These are phyloP conservation scores for Salarias fasciatus DNA, from an alignment of 2,797 vertebrate species.

Conservation along the genomic window DNA sequence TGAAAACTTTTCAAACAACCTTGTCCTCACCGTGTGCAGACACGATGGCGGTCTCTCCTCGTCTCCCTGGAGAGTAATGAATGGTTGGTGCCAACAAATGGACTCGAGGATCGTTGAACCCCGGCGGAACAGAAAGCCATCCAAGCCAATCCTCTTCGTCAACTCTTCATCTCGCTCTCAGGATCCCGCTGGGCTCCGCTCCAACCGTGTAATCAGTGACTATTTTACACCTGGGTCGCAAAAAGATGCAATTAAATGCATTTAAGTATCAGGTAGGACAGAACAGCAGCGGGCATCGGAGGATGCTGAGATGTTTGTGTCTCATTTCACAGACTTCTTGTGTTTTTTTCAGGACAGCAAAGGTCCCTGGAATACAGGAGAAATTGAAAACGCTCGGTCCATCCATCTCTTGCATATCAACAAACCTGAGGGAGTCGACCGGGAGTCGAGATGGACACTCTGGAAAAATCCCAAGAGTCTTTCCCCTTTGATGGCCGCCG, in stretches of 20 bases:
- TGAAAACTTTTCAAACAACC: too few species aligned
- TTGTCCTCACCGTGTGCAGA: too few species aligned
- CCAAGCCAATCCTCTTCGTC: background rate
- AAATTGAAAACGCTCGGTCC: background rate
- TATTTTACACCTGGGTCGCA: slow-evolving; percentile 18
- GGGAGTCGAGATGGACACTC: slow-evolving; percentile 32
- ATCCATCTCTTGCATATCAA: slow-evolving; percentile 13
- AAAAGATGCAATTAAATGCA: slow-evolving; percentile 14
- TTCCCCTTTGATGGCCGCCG: slow-evolving; percentile 45
- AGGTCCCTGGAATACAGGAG: background rate
- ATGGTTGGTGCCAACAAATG: too few species aligned
- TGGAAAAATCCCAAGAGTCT: slow-evolving; percentile 44
- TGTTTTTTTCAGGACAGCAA: too few species aligned
- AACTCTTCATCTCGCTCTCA: slow-evolving; percentile 7
- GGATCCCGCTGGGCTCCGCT: slow-evolving; percentile 8
- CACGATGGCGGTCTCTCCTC: too few species aligned
- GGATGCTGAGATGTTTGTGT: slow-evolving; percentile 1
- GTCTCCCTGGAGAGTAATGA: too few species aligned
- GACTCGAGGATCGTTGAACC: too few species aligned
- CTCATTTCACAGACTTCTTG: too few species aligned
- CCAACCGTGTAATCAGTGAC: slow-evolving; percentile 10
- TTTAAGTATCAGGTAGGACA: slow-evolving; percentile 11
- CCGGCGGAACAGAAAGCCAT: background rate
- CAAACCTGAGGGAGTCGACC: slow-evolving; percentile 3
- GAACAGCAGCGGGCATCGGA: too few species aligned